Conservation (phyloP, 2,888 invertebrate species). For the Geotrupes spiniger region DNA sequence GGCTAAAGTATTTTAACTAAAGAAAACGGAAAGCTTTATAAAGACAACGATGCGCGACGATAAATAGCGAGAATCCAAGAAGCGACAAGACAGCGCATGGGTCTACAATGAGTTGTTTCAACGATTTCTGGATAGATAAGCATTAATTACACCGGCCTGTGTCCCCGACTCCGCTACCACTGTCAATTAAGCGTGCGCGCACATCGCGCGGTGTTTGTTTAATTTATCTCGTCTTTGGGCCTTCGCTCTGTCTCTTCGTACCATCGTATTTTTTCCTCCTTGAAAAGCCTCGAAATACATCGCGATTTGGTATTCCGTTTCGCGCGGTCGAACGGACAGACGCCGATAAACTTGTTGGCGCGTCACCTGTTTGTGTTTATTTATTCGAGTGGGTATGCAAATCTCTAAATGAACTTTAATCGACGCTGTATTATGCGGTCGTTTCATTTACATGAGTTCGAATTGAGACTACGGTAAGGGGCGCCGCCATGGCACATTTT, state of each 20-base stretch:
- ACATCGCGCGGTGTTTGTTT: slow-evolving; percentile 37
- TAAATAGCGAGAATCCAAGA: slow-evolving; percentile 8
- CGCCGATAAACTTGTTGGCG: slow-evolving; percentile 12
- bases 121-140: slow-evolving; percentile 44
- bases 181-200: slow-evolving; percentile 44
- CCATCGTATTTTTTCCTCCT: slow-evolving; percentile 7
- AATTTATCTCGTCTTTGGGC: slow-evolving; percentile 35
- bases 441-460: no score
- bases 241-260: slow-evolving; percentile 10
- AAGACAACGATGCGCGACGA: slow-evolving; percentile 13
- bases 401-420: neutral
- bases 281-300: slow-evolving; percentile 3
- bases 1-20: slow-evolving; percentile 8
- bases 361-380: slow-evolving; percentile 17
- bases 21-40: slow-evolving; percentile 12
- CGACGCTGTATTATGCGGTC: no score
- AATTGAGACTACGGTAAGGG: no score
- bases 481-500: no score
- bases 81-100: slow-evolving; percentile 15
- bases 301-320: slow-evolving; percentile 6
- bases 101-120: slow-evolving; percentile 33
- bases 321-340: neutral
- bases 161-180: slow-evolving; percentile 41
- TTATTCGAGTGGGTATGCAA: slow-evolving; percentile 11
- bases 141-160: slow-evolving; percentile 46